Base-by-base conservation (phyloP, 2,113 vertebrate species). In the Serilophus lunatus region DNA sequence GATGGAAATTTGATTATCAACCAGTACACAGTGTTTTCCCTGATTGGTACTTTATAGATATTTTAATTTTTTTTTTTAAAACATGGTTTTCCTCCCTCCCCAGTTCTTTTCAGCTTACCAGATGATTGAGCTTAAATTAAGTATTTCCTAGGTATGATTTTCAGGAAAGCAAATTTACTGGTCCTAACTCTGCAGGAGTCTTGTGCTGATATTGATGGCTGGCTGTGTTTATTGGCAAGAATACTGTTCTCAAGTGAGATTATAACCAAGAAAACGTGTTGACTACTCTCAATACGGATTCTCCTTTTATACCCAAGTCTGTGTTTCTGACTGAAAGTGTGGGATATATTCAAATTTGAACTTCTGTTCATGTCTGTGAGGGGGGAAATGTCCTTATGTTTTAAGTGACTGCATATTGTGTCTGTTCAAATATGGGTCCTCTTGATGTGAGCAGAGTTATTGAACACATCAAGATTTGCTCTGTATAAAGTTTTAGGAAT, bases 61-160 rank as follows among this genome's bases (percentile, higher is more conserved):
- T 65, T 76, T 66, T 42, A 12, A 50, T 60, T 78, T 50, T 82
- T 93, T 76, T 76, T 90, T 40, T 14, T 57, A 26, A 82, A 86
- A 7, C 25, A 5, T 9, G 3, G 3, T 59, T 74, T 77, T 66
- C 13, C 2, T 83, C 44, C 36, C 19, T 84, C 20, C 8, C 23
- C 15, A 26, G 9, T 74, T 82, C 33, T 81, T 29, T 36, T 53
- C 28, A 75, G 12, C 4, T 82, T 87, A 56, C 2, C 10, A 18
- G 71, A 40, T 88, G 63, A 56, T 53, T 80, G 59, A 61, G 26
- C n/a, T 93, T 93, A 88, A 95, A 72, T 92, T 38, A 85, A 90
- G 42, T 86, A 45, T 49, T 93, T 95, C 10, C 54, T 79, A 6
- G 18, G 26, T 70, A 42, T 20, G 50, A 53, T 77, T 82, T 90